Base-by-base conservation (phyloP, 2,888 invertebrate species). In the Trichopria drosophilae region DNA sequence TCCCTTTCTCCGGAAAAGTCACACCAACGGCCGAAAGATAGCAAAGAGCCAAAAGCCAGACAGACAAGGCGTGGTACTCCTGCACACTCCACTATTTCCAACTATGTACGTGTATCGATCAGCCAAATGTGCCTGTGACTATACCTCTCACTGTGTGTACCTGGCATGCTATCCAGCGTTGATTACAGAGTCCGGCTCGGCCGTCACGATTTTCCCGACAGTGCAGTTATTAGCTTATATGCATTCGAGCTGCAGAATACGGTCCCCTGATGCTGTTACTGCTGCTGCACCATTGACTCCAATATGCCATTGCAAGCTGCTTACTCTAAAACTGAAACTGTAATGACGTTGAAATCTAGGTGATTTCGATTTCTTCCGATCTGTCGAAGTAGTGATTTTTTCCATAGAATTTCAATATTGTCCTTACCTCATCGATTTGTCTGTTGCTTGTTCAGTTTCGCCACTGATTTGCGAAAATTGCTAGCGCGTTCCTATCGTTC, bases 131-230 rank as follows among this genome's bases (percentile, higher is more conserved):
- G 62, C 62, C 59, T 55, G 60, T 61, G n/a, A n/a, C n/a, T n/a
- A 46, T 31, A 47, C 64, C 68, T 68, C 68, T 69, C 66, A 65
- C 67, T 64, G 67, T 68, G 54, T 66, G 64, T 64, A 67, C 65
- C 66, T 64, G 64, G 67, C 61, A 59, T 64, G 56, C 60, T 61
- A n/a, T n/a, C 55, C 29, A 59, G 58, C 63, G 62, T 36, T 69
- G 68, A 69, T 69, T 69, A 62, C 51, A 62, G 52, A 61, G 61
- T 51, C 55, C 58, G 53, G 56, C 37, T 58, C 43, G 45, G 57
- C 51, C 64, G 66, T 71, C 72, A 71, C 69, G 71, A 69, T 66
- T 71, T 68, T 65, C 60, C 65, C 54, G 57, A 53, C 58, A 60
- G 59, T 58, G 48, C 58, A 69, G 62, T 66, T 68, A 68, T 69